Percentiles rank a stretch among this genome's conserved stretches.
These are phyloP conservation scores for Megalops atlanticus DNA, from an alignment of 2,113 vertebrate genomes.

Conservation along the genomic window DNA sequence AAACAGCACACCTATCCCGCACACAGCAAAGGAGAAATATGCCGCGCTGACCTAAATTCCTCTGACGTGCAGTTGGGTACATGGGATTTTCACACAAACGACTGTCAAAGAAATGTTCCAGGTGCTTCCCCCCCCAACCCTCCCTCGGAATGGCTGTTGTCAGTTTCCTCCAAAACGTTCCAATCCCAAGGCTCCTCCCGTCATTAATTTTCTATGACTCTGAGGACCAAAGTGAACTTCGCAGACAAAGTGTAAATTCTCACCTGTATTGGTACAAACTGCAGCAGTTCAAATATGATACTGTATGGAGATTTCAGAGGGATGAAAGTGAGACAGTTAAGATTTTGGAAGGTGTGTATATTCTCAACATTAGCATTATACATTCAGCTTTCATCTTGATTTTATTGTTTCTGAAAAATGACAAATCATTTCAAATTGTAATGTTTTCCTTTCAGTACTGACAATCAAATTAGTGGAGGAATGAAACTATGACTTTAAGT, in stretches of 20 bases:
- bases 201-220: background rate
- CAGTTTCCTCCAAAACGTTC: background rate
- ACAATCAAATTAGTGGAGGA: background rate
- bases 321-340: no score
- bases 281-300: background rate
- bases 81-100: background rate
- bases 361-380: background rate
- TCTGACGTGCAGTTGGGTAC: background rate
- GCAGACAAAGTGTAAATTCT: background rate
- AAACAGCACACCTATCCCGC: background rate
- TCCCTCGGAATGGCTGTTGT: background rate
- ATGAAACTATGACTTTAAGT: background rate
- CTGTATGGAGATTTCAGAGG: no score
- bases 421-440: background rate
- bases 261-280: background rate
- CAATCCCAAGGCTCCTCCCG: background rate
- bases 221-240: background rate
- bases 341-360: no score
- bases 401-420: background rate
- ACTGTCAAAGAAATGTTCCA: background rate
- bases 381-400: background rate
- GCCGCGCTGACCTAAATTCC: conserved; percentile 4
- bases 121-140: background rate
- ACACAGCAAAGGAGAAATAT: background rate
- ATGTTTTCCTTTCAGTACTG: background rate